phyloP scores from a whole-genome alignment of 2,113 vertebrate species.

The Nestor notabilis region DNA sequence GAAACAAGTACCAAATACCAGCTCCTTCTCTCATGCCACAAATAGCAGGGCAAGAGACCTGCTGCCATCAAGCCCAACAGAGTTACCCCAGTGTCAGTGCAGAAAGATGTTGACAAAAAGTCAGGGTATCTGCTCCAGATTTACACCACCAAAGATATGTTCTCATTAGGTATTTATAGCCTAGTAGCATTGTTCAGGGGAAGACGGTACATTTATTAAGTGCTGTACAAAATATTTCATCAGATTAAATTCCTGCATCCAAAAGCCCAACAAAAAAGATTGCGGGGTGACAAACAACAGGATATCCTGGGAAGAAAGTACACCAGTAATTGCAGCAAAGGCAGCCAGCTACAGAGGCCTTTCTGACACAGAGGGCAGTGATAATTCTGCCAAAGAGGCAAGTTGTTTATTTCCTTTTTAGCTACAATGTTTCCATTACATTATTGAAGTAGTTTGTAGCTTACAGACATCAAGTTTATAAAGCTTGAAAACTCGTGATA shows the following conservation, averaged over 20 bases:
- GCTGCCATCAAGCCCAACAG: not conserved
- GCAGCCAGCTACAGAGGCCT: not conserved
- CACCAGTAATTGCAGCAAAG: not conserved
- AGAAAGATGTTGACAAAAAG: not conserved
- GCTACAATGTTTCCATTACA: not conserved
- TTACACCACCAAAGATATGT: not conserved
- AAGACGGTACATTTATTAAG: not conserved
- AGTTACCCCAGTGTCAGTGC: not conserved
- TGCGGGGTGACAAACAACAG: not conserved
- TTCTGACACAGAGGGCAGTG: not conserved
- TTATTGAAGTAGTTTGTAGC: not conserved
- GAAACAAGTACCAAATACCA: not conserved
- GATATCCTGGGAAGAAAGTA: not conserved
- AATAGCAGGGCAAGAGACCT: not conserved
- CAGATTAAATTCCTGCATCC: not conserved
- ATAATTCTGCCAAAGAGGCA: not conserved
- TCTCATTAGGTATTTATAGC: not conserved
- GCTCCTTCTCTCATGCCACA: not conserved
- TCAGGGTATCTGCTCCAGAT: not conserved
- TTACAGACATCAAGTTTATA: not conserved
- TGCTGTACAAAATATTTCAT: not conserved
- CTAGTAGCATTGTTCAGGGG: not conserved
- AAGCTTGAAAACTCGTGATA: not conserved
- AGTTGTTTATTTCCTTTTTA: slow-evolving; percentile 41
- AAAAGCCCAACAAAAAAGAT: not conserved